phyloP scores from a whole-genome alignment of 2,888 invertebrate species.

The Tiphia femorata region DNA sequence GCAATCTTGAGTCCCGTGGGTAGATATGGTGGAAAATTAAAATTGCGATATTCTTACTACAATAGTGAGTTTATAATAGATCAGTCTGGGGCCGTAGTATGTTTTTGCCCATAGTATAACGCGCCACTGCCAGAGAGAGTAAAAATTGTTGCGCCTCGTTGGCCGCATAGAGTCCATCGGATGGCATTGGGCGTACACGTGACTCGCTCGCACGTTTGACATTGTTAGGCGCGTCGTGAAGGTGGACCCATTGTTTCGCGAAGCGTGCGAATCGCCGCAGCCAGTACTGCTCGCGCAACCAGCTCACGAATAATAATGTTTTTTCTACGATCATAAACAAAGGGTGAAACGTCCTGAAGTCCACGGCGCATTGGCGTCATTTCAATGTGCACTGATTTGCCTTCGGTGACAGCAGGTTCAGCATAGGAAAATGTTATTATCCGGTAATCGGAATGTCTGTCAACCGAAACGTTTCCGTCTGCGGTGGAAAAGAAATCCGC shows the following conservation, averaged over 20 bases:
- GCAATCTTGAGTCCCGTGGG: no score
- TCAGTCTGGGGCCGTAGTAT: no score
- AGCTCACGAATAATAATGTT: constrained; percentile 51
- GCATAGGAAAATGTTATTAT: background rate
- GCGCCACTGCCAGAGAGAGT: no score
- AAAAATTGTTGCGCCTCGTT: constrained; percentile 49
- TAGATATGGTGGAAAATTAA: no score
- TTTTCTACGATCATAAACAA: constrained; percentile 48
- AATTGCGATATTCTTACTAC: no score
- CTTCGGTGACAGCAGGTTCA: background rate
- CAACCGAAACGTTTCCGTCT: no score
- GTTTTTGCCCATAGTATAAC: no score
- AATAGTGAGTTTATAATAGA: no score
- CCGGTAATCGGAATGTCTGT: no score
- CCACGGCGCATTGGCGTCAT: constrained; percentile 39
- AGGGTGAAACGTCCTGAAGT: constrained; percentile 18
- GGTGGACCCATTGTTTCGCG: constrained; percentile 52
- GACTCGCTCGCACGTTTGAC: constrained; percentile 49
- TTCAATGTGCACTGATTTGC: background rate
- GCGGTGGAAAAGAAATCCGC: no score
- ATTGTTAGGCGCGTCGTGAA: constrained; percentile 29
- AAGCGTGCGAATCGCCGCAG: constrained; percentile 49
- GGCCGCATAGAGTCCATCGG: constrained; percentile 20
- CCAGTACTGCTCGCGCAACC: constrained; percentile 10
- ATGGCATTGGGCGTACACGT: constrained; percentile 41